A percentile compares a stretch with the other conserved stretches of the same genome.
These are phyloP conservation scores for Podarcis siculus DNA, from an alignment of 2,797 vertebrate species.

Conservation along the genomic window DNA sequence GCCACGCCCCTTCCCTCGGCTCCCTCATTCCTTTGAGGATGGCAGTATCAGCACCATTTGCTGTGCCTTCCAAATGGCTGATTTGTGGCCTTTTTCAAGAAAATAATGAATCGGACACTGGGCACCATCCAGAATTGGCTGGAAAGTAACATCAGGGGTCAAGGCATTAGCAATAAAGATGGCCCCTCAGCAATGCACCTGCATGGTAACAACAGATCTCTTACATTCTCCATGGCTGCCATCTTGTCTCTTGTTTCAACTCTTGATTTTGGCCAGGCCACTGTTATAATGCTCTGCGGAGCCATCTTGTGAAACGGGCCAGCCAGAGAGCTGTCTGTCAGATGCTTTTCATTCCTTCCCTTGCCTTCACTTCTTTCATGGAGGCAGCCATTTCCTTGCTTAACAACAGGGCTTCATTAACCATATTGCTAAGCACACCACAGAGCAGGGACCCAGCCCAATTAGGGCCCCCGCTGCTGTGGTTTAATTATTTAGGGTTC, in stretches of 20 bases:
- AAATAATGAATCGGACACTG: neutral
- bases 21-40: neutral
- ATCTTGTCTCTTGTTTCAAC: neutral
- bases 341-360: neutral
- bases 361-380: neutral
- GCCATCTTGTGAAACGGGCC: neutral
- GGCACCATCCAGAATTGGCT: neutral
- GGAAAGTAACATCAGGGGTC: neutral
- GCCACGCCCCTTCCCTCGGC: too few species aligned
- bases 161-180: neutral
- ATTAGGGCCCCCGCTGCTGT: conserved; percentile 3
- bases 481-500: neutral
- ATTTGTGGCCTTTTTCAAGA: too few species aligned
- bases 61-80: neutral
- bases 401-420: conserved; percentile 23
- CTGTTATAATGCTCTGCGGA: neutral
- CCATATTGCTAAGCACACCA: neutral
- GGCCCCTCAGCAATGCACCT: neutral
- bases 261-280: neutral
- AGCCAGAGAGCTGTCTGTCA: neutral
- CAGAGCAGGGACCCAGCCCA: conserved; percentile 9
- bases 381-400: neutral
- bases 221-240: neutral
- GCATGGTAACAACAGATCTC: neutral
- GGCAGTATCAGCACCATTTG: neutral